These are phyloP conservation scores for Aelia acuminata DNA, from an alignment of 2,888 invertebrate species.

Conservation along the genomic window DNA sequence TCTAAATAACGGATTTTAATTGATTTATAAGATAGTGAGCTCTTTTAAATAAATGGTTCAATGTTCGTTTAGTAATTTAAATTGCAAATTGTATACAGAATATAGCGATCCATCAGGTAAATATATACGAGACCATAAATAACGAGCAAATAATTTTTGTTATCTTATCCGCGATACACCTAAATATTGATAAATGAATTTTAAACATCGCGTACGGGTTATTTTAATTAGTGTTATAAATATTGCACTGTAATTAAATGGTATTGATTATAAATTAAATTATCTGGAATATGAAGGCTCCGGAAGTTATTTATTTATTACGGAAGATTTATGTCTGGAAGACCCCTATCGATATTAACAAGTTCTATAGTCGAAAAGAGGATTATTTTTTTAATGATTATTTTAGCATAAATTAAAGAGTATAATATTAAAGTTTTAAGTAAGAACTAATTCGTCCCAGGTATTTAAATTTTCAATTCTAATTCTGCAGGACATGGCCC, in stretches of 20 bases:
- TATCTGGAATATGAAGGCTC: too few species aligned
- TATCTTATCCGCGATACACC: background rate
- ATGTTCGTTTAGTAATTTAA: background rate
- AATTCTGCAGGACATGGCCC: too few species aligned
- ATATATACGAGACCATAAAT: background rate
- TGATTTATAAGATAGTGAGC: background rate
- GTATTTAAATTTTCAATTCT: too few species aligned
- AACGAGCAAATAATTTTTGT: background rate
- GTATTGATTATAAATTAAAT: background rate
- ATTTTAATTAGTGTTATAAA: constrained; percentile 5
- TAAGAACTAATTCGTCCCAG: too few species aligned
- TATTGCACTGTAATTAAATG: background rate
- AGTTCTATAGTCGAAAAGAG: too few species aligned
- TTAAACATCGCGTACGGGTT: background rate
- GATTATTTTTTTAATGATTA: too few species aligned
- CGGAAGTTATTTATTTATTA: too few species aligned
- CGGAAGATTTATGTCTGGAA: too few species aligned
- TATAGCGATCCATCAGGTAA: constrained; percentile 21
- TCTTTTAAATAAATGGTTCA: constrained; percentile 31
- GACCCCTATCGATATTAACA: too few species aligned
- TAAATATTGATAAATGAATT: background rate
- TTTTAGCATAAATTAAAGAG: too few species aligned
- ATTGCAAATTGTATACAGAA: constrained; percentile 13
- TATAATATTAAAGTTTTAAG: too few species aligned
- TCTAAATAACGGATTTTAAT: constrained; percentile 13